phyloP scores from a whole-genome alignment of 1,140 invertebrate species.

The Anastatus disparis region DNA sequence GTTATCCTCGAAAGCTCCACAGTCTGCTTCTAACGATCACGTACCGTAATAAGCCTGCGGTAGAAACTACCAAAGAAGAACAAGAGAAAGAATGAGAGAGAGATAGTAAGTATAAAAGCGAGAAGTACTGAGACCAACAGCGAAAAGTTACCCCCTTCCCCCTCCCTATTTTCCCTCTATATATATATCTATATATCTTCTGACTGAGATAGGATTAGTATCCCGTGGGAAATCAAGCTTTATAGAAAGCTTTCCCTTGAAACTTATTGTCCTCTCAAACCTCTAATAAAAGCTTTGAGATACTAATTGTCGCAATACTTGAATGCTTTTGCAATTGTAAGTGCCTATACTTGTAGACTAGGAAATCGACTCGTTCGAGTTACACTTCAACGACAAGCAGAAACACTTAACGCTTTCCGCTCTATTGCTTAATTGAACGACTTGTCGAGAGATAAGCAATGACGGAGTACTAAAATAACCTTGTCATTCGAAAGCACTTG shows the following conservation, averaged over 20 bases:
- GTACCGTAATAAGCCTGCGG: constrained; percentile 28
- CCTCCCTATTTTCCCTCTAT: too few relatives aligned
- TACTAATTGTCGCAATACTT: constrained; percentile 55
- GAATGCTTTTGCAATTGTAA: background rate
- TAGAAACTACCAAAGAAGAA: too few relatives aligned
- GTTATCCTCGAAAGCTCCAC: constrained; percentile 13
- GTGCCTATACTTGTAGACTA: too few relatives aligned
- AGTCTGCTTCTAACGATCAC: constrained; percentile 15
- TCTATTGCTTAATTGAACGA: constrained; percentile 26
- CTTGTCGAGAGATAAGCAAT: constrained; percentile 5
- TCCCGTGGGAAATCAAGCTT: constrained; percentile 62
- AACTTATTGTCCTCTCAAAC: constrained; percentile 57
- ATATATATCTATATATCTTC: too few relatives aligned
- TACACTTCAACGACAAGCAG: constrained; percentile 26
- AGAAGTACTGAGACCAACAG: constrained; percentile 46
- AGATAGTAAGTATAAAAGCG: constrained; percentile 29
- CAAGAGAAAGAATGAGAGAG: background rate
- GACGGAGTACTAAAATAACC: background rate
- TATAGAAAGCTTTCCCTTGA: constrained; percentile 46
- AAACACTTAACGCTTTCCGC: background rate
- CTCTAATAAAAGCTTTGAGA: constrained; percentile 58
- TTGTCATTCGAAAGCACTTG: constrained; percentile 5
- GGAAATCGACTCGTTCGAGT: background rate
- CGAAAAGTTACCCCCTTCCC: constrained; percentile 59
- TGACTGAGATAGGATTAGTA: constrained; percentile 59